Conservation (phyloP, 1,140 invertebrate species). For the Drosophila insularis region DNA sequence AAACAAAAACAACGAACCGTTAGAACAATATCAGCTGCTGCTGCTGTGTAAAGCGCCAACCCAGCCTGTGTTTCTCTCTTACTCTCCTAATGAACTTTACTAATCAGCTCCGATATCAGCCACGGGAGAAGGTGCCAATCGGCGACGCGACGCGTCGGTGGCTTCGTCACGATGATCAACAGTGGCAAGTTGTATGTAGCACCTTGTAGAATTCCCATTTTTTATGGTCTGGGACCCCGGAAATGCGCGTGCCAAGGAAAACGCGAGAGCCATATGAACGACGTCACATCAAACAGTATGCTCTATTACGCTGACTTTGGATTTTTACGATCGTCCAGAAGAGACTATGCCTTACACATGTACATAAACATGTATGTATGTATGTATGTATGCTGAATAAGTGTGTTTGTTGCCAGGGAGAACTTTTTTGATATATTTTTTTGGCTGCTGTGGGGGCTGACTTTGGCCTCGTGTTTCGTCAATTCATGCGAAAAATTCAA, state of each 20-base stretch:
- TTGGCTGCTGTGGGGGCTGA: slow-evolving; percentile 56
- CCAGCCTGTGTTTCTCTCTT: slow-evolving; percentile 1
- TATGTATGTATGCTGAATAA: background rate
- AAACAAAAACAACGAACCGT: slow-evolving; percentile 44
- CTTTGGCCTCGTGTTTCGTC: slow-evolving; percentile 59
- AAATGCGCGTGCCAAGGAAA: slow-evolving; percentile 41
- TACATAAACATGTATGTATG: no score
- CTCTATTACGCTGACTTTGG: slow-evolving; percentile 44
- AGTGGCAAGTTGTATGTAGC: slow-evolving; percentile 17
- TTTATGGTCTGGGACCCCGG: slow-evolving; percentile 17
- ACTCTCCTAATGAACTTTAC: slow-evolving; percentile 9
- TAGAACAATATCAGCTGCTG: slow-evolving; percentile 1
- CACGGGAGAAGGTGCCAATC: background rate
- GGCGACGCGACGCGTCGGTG: slow-evolving; percentile 7
- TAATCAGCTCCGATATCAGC: slow-evolving; percentile 12
- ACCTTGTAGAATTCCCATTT: background rate
- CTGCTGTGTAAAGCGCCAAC: background rate
- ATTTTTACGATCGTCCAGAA: slow-evolving; percentile 5
- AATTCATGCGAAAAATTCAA: slow-evolving; percentile 71
- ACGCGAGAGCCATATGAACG: slow-evolving; percentile 17
- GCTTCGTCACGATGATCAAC: slow-evolving; percentile 22
- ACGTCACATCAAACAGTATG: slow-evolving; percentile 31
- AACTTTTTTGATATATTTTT: slow-evolving; percentile 33
- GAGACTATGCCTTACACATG: background rate
- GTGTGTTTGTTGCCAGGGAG: slow-evolving; percentile 51